Conservation (phyloP, 2,797 vertebrate genomes). For the Dendrocincla tyrannina region DNA sequence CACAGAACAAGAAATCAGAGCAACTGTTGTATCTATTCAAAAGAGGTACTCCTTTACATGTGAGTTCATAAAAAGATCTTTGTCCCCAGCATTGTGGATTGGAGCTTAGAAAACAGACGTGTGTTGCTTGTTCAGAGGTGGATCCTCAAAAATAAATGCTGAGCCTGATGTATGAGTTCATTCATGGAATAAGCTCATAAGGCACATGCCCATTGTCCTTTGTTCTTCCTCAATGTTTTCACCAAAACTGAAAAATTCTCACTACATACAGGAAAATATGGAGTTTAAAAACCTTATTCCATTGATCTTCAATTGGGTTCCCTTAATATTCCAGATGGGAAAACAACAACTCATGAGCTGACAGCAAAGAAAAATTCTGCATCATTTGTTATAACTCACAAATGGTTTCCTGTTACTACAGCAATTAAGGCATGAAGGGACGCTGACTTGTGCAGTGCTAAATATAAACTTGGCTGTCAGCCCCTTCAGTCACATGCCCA, state of each 20-base stretch:
- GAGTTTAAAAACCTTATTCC: not conserved
- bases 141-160: not conserved
- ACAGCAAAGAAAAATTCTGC: not conserved
- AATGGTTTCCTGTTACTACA: slow-evolving; percentile 19
- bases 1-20: not conserved
- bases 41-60: not conserved
- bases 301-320: not conserved
- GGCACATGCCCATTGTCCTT: not conserved
- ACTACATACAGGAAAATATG: not conserved
- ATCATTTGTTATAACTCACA: not conserved
- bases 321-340: not conserved
- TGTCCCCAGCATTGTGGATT: not conserved
- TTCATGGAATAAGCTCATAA: not conserved
- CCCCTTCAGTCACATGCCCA: slow-evolving; percentile 4
- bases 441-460: slow-evolving; percentile 31
- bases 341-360: not conserved
- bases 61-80: not conserved
- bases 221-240: not conserved
- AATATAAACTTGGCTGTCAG: slow-evolving; percentile 38
- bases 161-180: not conserved
- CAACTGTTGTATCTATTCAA: not conserved
- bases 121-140: not conserved
- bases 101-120: not conserved
- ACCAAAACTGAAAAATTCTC: not conserved
- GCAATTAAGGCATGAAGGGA: slow-evolving; percentile 26